Percentiles rank a stretch among this genome's conserved stretches.
Evolutionary conservation across 2,888 invertebrate species (phyloP).

Genomic region (Limulus polyphemus): DNA sequence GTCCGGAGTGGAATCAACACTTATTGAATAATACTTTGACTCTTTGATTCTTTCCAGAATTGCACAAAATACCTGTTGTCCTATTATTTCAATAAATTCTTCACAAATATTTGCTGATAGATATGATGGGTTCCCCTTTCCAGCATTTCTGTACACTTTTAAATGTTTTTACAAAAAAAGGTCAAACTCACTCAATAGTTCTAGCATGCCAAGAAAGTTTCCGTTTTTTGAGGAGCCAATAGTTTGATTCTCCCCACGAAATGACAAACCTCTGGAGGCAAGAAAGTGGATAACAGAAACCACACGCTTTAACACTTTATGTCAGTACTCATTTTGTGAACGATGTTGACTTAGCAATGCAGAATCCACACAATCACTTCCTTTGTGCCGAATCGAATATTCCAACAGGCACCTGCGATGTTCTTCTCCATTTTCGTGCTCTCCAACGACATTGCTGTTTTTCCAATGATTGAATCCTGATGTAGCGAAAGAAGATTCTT

Average conservation of each 20-base stretch:
- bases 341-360: neutral
- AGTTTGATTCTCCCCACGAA: constrained; percentile 29
- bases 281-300: constrained; percentile 21
- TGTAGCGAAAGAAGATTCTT: neutral
- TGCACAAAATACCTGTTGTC: neutral
- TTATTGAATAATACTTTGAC: constrained; percentile 7
- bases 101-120: constrained; percentile 30
- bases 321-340: neutral
- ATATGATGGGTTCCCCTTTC: constrained; percentile 29
- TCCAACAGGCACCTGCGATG: no score
- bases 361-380: no score
- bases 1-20: constrained; percentile 20
- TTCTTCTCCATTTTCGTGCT: no score
- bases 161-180: constrained; percentile 30
- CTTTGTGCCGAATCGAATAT: no score
- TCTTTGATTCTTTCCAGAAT: neutral
- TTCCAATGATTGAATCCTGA: constrained; percentile 3
- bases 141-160: constrained; percentile 27
- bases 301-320: neutral
- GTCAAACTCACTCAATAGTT: constrained; percentile 31
- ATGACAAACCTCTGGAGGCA: constrained; percentile 27
- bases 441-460: no score
- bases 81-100: constrained; percentile 27
- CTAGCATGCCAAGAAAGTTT: constrained; percentile 31
- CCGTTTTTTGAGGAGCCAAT: constrained; percentile 28